A percentile compares a stretch with the other conserved stretches of the same genome.
Evolutionary conservation across 2,888 invertebrate species (phyloP).

Genomic region (Tiliacea citrago): DNA sequence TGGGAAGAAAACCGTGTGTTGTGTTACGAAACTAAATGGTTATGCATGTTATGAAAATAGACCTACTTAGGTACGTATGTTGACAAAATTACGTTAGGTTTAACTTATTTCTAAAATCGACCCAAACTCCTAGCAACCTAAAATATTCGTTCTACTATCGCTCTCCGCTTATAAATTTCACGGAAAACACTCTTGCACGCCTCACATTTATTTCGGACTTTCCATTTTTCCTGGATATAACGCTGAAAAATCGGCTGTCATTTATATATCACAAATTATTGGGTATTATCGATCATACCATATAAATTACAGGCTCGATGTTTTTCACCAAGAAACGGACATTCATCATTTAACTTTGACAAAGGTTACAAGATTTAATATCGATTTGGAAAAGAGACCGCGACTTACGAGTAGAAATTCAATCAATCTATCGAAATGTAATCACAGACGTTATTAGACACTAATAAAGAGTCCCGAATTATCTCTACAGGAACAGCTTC

Average conservation of each 20-base stretch:
- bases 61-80: not conserved
- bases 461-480: not conserved
- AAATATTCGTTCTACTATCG: slow-evolving; percentile 16
- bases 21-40: not conserved
- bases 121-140: not conserved
- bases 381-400: not conserved
- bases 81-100: not conserved
- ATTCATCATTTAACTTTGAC: slow-evolving; percentile 34
- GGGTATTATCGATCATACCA: slow-evolving; percentile 49
- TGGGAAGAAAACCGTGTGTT: not conserved
- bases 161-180: slow-evolving; percentile 42
- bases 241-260: slow-evolving; percentile 65
- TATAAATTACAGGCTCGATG: slow-evolving; percentile 30
- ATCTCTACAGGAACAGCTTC: not conserved
- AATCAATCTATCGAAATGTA: slow-evolving; percentile 2
- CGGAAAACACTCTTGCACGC: slow-evolving; percentile 32
- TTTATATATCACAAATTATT: slow-evolving; percentile 58
- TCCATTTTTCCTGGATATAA: slow-evolving; percentile 67
- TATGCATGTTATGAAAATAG: not conserved
- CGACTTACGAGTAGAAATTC: not conserved
- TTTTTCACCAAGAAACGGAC: slow-evolving; percentile 19
- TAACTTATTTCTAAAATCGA: not conserved
- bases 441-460: not conserved
- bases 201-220: slow-evolving; percentile 70
- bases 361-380: not conserved